phyloP scores from a whole-genome alignment of 2,113 vertebrate genomes.

The Synchiropus splendidus region DNA sequence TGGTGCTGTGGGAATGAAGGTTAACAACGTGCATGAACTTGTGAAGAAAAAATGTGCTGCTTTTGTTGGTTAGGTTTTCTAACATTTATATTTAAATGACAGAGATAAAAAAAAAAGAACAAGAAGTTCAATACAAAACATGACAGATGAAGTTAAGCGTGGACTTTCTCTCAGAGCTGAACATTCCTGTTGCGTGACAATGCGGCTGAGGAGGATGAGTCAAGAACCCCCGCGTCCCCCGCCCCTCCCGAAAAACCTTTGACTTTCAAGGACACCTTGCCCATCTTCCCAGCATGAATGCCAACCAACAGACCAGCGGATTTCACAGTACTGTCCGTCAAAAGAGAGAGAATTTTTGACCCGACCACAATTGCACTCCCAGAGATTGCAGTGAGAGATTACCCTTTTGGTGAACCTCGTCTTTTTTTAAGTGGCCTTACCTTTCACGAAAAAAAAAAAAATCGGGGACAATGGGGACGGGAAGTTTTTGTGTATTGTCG shows the following conservation, averaged over 20 bases:
- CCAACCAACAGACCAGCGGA: conserved; percentile 42
- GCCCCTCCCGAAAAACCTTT: conserved; percentile 27
- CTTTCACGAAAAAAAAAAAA: conserved; percentile 64
- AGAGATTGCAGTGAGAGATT: conserved; percentile 73
- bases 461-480: conserved; percentile 54
- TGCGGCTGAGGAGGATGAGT: conserved; percentile 33
- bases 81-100: conserved; percentile 36
- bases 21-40: conserved; percentile 69
- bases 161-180: conserved; percentile 49
- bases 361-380: conserved; percentile 63
- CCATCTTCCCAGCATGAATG: too few species aligned
- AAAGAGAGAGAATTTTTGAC: conserved; percentile 29
- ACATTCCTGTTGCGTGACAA: conserved; percentile 62
- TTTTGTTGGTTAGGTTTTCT: conserved; percentile 53
- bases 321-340: conserved; percentile 24
- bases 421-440: conserved; percentile 75
- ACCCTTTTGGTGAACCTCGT: conserved; percentile 66
- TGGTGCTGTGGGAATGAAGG: conserved; percentile 59
- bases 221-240: conserved; percentile 40
- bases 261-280: conserved; percentile 10
- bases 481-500: conserved; percentile 40
- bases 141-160: conserved; percentile 52
- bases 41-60: conserved; percentile 59
- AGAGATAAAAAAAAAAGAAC: conserved; percentile 27
- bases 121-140: conserved; percentile 54